Conservation (phyloP, 2,113 vertebrate species). For the Setophaga petechia region DNA sequence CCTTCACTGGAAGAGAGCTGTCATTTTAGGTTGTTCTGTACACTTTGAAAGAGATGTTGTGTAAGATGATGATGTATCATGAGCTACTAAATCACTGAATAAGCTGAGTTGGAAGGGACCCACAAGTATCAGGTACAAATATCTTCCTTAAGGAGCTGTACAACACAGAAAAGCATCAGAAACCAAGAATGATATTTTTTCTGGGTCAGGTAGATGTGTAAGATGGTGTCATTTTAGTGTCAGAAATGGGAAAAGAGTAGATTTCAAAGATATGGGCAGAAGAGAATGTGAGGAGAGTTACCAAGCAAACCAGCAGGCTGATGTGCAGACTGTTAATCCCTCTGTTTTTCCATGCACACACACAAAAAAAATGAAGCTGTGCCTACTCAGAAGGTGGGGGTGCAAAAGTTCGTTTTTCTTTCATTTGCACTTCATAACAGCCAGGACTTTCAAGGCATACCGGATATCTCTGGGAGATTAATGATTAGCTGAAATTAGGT, state of each 20-base stretch:
- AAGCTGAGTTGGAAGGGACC: neutral
- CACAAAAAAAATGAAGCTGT: neutral
- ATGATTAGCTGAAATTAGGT: constrained; percentile 54
- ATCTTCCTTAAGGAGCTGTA: neutral
- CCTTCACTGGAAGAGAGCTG: neutral
- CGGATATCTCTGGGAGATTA: constrained; percentile 47
- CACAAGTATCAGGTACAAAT: neutral
- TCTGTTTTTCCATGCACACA: neutral
- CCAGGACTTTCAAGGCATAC: neutral
- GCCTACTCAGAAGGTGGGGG: neutral
- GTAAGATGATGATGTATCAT: neutral
- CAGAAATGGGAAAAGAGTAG: neutral
- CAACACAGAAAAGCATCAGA: neutral
- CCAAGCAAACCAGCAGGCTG: neutral
- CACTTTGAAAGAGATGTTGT: neutral
- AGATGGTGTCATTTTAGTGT: neutral
- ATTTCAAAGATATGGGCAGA: neutral
- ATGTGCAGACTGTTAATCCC: neutral
- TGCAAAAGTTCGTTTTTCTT: constrained; percentile 38
- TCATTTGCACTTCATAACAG: constrained; percentile 51
- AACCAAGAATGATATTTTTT: neutral
- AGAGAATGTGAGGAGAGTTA: neutral
- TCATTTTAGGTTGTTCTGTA: neutral
- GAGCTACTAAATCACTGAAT: neutral
- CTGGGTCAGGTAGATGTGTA: neutral